A percentile compares a stretch with the other conserved stretches of the same genome.
Evolutionary conservation across 2,888 invertebrate genomes (phyloP).

Genomic region (Orchesellides sinensis): DNA sequence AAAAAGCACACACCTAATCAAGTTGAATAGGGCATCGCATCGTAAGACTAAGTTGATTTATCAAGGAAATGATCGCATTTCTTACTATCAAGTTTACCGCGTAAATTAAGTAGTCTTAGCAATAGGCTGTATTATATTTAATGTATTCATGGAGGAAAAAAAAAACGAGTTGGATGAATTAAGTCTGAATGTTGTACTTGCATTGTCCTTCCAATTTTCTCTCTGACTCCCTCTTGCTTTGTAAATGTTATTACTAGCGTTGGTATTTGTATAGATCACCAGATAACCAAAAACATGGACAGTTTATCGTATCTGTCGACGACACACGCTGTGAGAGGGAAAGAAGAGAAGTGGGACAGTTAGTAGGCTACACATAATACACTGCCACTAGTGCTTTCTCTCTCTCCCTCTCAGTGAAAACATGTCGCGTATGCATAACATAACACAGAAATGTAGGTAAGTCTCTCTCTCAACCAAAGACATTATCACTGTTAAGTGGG

Average conservation of each 20-base stretch:
- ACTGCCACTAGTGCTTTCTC: no score
- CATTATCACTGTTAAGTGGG: slow-evolving; percentile 47
- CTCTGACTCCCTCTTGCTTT: slow-evolving; percentile 11
- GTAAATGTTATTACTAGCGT: background rate
- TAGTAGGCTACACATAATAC: background rate
- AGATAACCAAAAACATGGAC: slow-evolving; percentile 61
- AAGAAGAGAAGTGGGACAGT: background rate
- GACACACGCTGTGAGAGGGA: slow-evolving; percentile 45
- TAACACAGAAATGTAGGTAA: background rate
- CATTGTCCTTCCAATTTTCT: slow-evolving; percentile 18
- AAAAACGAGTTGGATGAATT: no score
- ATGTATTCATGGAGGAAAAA: no score
- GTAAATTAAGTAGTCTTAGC: no score
- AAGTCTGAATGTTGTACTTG: no score
- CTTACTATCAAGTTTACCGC: no score
- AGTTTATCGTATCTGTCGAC: slow-evolving; percentile 63
- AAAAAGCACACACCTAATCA: no score
- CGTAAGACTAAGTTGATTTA: no score
- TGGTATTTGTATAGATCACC: slow-evolving; percentile 40
- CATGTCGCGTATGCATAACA: background rate
- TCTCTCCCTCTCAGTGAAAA: background rate
- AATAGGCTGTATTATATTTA: no score
- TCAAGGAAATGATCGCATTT: no score
- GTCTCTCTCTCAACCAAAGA: slow-evolving; percentile 14
- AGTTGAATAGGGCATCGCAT: no score